Conservation (phyloP, 2,113 vertebrate species). For the Corynorhinus townsendii region DNA sequence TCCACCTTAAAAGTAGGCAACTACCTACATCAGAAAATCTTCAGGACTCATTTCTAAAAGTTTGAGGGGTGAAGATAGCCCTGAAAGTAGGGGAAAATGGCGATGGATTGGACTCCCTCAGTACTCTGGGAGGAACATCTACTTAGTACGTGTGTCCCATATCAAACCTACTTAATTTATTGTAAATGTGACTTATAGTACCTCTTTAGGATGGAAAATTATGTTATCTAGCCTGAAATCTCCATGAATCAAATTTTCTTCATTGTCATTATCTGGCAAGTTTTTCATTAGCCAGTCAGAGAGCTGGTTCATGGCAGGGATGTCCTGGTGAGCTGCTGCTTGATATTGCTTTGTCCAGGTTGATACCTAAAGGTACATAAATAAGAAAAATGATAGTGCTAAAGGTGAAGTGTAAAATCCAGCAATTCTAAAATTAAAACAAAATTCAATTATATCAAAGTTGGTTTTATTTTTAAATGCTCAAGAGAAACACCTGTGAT, state of each 20-base stretch:
- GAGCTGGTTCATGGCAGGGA: slow-evolving; percentile 88
- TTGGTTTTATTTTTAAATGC: background rate
- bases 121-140: background rate
- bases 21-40: background rate
- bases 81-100: background rate
- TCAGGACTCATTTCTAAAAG: background rate
- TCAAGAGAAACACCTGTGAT: background rate
- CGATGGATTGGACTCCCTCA: background rate
- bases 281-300: slow-evolving; percentile 89
- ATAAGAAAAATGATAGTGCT: background rate
- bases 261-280: slow-evolving; percentile 85
- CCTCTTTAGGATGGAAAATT: slow-evolving; percentile 94
- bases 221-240: slow-evolving; percentile 92
- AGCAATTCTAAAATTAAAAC: background rate
- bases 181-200: slow-evolving; percentile 55
- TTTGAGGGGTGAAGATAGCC: background rate
- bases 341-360: slow-evolving; percentile 94
- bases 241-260: slow-evolving; percentile 90
- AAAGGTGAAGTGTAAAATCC: background rate
- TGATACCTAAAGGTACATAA: slow-evolving; percentile 82
- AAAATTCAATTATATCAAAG: background rate
- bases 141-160: background rate
- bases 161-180: background rate
- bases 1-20: background rate
- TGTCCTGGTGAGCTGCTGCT: slow-evolving; percentile 84